Base-by-base conservation (phyloP, 2,797 vertebrate genomes). In the Peromyscus nudipes region DNA sequence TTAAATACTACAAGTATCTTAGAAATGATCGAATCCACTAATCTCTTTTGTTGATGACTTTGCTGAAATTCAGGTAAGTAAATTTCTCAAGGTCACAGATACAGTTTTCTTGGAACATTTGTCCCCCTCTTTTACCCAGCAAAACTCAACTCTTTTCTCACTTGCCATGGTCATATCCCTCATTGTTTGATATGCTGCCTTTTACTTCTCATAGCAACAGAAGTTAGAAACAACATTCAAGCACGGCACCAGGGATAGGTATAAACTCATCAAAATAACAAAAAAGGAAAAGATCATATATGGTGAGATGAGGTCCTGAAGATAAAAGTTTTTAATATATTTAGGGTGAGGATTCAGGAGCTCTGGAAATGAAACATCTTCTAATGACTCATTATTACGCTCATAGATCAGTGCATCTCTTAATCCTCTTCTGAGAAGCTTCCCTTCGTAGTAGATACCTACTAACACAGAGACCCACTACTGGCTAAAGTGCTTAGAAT, bases 101-200 rank as follows among this genome's bases (percentile, higher is more conserved):
- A 4, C 46, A n/a, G 77, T 10, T 76, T 37, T 43, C 27, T 49
- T n/a, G 77, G 81, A 52, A 84, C 1, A 73, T 62, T 76, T 31
- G 76, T 23, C 12, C 40, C 57, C 0, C 52, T 83, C 4, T 25
- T 83, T 16, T 46, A 0, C 21, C 2, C 6, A 37, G 6, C 7
- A 67, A 84, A 65, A 89, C 4, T 65, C 29, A 40, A 31, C 34
- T 19, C 40, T 37, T 40, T 82, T 23, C 4, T 92, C 4, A 6
- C 62, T 49, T 71, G 21, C 17, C 3, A 1, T 83, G 43, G 11
- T 46, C 49, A 3, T 46, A 73, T 34, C 46, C 84, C 5, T 6
- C 16, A 76, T 43, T 14, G 29, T 31, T 81, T 89, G n/a, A 4
- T 43, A n/a, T 77, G 19, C 34, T 37, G 11, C 19, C 62, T 52